Percentiles rank a stretch among this genome's conserved stretches.
Evolutionary conservation across 2,113 vertebrate species (phyloP).

Genomic region (Austrofundulus limnaeus): DNA sequence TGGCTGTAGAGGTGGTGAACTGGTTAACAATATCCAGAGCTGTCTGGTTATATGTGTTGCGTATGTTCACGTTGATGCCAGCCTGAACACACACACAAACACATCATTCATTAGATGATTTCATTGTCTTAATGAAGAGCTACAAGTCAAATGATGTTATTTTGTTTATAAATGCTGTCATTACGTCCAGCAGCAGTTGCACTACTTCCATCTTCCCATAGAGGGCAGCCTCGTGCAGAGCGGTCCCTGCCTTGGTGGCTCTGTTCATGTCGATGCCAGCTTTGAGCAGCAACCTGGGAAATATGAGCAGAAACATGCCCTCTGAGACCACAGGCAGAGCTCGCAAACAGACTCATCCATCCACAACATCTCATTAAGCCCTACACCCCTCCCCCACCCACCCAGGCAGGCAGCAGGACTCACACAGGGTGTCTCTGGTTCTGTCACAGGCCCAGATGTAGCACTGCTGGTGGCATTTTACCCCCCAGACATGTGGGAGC

Average conservation of each 20-base stretch:
- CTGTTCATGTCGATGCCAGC: conserved; percentile 94
- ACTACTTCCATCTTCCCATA: conserved; percentile 94
- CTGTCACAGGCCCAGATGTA: conserved; percentile 27
- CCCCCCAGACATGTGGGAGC: conserved; percentile 12
- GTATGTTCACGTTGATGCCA: conserved; percentile 90
- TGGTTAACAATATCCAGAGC: conserved; percentile 97
- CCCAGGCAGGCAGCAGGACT: conserved; percentile 15
- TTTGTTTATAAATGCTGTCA: conserved; percentile 24
- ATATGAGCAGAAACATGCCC: conserved; percentile 64
- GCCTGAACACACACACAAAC: conserved; percentile 75
- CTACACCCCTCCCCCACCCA: conserved; percentile 12
- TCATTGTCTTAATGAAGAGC: no score
- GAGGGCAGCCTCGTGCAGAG: conserved; percentile 89
- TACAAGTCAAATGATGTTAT: no score
- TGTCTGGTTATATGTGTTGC: conserved; percentile 97
- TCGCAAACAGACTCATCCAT: conserved; percentile 34
- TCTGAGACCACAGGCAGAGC: conserved; percentile 2
- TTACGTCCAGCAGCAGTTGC: conserved; percentile 89
- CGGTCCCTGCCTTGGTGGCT: conserved; percentile 89
- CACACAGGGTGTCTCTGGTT: conserved; percentile 5
- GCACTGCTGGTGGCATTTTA: conserved; percentile 23
- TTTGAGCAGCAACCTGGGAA: conserved; percentile 88
- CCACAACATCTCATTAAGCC: conserved; percentile 41
- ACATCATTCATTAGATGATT: not conserved
- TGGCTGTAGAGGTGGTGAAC: conserved; percentile 95